These are phyloP conservation scores for Dromiciops gliroides DNA, from an alignment of 2,113 vertebrate species.

Conservation along the genomic window DNA sequence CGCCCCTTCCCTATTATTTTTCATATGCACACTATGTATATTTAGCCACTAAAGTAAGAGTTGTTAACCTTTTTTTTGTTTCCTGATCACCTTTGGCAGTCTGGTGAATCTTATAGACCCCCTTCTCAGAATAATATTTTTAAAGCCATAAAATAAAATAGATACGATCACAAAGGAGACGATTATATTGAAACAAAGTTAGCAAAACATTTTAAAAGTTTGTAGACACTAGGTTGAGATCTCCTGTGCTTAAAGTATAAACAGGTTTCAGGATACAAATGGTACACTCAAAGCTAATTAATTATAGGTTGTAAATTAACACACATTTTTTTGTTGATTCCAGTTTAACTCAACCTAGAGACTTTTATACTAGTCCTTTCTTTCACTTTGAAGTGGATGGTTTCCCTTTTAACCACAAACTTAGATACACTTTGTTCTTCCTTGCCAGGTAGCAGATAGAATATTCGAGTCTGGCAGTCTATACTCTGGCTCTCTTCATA, in stretches of 20 bases:
- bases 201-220: neutral
- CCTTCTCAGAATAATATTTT: neutral
- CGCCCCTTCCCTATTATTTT: neutral
- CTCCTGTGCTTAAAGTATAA: neutral
- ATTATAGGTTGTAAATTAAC: neutral
- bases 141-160: neutral
- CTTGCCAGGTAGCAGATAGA: neutral
- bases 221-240: neutral
- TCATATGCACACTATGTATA: neutral
- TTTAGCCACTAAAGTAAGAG: neutral
- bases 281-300: neutral
- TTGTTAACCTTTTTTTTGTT: neutral
- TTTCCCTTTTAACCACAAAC: neutral
- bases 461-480: neutral
- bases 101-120: neutral
- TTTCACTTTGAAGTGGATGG: neutral
- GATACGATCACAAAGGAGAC: neutral
- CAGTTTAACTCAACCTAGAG: neutral
- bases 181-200: neutral
- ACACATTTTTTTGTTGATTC: neutral
- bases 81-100: neutral
- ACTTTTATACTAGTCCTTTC: neutral
- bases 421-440: neutral
- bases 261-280: neutral
- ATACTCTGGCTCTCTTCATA: constrained; percentile 30